phyloP scores from a whole-genome alignment of 2,797 vertebrate genomes.

The Chrosomus eos region DNA sequence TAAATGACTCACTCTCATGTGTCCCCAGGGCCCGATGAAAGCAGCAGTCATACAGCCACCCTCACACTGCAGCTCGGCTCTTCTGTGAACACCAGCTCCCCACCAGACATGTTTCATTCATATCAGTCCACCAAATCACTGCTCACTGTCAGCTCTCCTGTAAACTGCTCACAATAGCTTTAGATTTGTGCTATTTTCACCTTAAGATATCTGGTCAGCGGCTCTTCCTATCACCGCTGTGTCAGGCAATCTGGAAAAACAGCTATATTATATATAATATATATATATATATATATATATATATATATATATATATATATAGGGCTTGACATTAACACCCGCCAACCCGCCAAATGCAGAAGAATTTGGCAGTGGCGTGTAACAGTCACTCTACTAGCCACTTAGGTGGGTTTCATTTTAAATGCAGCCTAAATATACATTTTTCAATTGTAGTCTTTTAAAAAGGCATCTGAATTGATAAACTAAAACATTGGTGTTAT shows the following conservation, averaged over 20 bases:
- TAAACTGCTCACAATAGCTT: slow-evolving; percentile 7
- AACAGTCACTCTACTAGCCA: no score
- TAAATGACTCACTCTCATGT: slow-evolving; percentile 40
- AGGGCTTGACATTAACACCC: no score
- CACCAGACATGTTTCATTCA: slow-evolving; percentile 25
- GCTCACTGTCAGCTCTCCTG: slow-evolving; percentile 6
- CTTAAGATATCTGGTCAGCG: not conserved
- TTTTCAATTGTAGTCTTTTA: no score
- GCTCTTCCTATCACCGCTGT: not conserved
- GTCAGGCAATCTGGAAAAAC: not conserved
- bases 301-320: no score
- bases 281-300: no score
- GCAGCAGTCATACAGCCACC: slow-evolving; percentile 20
- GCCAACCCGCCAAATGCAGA: no score
- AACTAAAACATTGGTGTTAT: no score
- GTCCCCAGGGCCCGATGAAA: slow-evolving; percentile 18
- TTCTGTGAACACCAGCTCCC: not conserved
- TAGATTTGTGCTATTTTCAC: slow-evolving; percentile 4
- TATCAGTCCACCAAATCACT: slow-evolving; percentile 13
- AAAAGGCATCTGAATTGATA: no score
- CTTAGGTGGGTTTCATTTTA: no score
- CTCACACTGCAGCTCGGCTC: slow-evolving; percentile 21
- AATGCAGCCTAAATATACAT: no score
- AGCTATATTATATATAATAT: no score
- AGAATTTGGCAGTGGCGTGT: no score